Conservation (phyloP, 2,797 vertebrate species). For the Danio aesculapii region DNA sequence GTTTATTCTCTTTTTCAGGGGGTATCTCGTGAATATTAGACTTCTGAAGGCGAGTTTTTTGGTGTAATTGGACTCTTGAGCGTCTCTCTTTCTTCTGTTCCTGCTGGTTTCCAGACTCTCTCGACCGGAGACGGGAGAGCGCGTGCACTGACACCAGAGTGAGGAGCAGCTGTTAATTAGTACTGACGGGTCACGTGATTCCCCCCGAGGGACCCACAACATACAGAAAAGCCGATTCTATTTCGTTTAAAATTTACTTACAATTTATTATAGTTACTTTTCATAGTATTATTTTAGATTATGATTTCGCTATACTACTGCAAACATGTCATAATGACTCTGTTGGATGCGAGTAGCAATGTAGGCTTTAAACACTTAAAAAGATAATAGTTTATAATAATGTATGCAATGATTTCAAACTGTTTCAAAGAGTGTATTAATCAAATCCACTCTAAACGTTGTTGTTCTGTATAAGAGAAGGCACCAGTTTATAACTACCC, state of each 20-base stretch:
- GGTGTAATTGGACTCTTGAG: not conserved
- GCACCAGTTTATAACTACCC: not conserved
- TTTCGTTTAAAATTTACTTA: not conserved
- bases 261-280: too few species aligned
- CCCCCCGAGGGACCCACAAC: not conserved
- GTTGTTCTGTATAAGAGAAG: not conserved
- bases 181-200: conserved; percentile 76
- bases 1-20: conserved; percentile 36
- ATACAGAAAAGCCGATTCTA: conserved; percentile 20
- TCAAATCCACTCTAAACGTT: too few species aligned
- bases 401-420: too few species aligned
- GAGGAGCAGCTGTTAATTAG: conserved; percentile 69
- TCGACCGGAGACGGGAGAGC: conserved; percentile 66
- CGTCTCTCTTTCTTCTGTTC: conserved; percentile 37
- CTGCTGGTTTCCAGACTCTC: conserved; percentile 69
- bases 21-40: conserved; percentile 1
- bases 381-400: too few species aligned
- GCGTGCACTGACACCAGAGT: conserved; percentile 68
- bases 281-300: too few species aligned
- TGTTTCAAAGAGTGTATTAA: too few species aligned
- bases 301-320: too few species aligned
- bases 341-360: too few species aligned
- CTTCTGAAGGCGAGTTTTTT: conserved; percentile 48
- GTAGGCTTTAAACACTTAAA: too few species aligned
- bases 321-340: too few species aligned